phyloP scores from a whole-genome alignment of 2,113 vertebrate genomes.

The Cygnus atratus region DNA sequence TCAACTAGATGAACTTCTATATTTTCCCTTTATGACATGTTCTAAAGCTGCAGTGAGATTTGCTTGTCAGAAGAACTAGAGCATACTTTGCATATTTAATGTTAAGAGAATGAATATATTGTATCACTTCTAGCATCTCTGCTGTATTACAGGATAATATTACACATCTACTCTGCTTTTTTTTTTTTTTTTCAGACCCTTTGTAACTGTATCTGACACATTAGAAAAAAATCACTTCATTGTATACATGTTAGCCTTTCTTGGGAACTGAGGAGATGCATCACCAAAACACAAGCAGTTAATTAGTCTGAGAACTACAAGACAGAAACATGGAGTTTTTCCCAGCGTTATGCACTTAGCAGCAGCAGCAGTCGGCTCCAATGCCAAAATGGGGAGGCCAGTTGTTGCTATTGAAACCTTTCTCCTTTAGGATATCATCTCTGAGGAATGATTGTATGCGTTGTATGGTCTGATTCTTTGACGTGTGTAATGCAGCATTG shows the following conservation, averaged over 20 bases:
- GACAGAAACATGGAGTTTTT: not conserved
- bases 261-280: not conserved
- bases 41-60: not conserved
- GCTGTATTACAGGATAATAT: not conserved
- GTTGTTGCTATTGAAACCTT: not conserved
- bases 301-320: not conserved
- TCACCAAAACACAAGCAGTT: not conserved
- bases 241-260: not conserved
- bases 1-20: not conserved
- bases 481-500: not conserved
- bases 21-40: not conserved
- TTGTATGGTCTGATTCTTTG: not conserved
- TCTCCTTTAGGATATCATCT: not conserved
- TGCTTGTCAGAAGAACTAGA: not conserved
- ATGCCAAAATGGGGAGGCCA: not conserved
- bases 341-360: rapidly evolving
- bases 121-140: not conserved
- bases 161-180: not conserved
- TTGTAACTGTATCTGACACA: not conserved
- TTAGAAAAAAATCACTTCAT: not conserved
- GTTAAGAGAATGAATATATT: not conserved
- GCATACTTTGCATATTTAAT: not conserved
- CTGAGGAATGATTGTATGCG: not conserved
- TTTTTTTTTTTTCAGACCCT: not conserved
- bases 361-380: not conserved